phyloP scores from a whole-genome alignment of 1,140 invertebrate genomes.

The Chlorops oryzae region DNA sequence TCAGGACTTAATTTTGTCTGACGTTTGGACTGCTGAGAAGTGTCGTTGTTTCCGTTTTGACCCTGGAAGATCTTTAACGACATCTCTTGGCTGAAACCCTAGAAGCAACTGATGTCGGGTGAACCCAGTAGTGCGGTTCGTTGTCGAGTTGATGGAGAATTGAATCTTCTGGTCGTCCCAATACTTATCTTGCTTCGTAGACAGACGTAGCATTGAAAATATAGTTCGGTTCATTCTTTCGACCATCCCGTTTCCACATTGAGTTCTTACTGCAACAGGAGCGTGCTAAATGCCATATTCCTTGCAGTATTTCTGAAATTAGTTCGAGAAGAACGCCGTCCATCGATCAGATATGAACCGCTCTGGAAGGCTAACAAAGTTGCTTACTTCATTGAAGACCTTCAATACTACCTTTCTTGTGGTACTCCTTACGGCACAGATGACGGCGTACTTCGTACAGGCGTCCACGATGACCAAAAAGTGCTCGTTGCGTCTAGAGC shows the following conservation, averaged over 20 bases:
- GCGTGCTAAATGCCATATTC: slow-evolving; percentile 1
- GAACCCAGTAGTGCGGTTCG: neutral
- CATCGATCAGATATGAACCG: neutral
- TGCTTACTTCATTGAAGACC: too few relatives aligned
- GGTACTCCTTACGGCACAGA: too few relatives aligned
- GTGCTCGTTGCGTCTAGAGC: neutral
- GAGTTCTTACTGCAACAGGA: neutral
- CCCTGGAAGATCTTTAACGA: neutral
- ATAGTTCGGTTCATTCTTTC: slow-evolving; percentile 4
- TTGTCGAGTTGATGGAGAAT: slow-evolving; percentile 6
- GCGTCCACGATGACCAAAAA: slow-evolving; percentile 5
- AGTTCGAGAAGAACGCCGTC: neutral
- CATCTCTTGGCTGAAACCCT: too few relatives aligned
- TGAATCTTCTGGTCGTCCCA: slow-evolving; percentile 6
- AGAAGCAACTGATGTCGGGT: slow-evolving; percentile 3
- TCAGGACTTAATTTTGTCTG: too few relatives aligned
- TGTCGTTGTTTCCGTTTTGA: too few relatives aligned
- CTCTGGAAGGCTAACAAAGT: too few relatives aligned
- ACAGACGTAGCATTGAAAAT: slow-evolving; percentile 3
- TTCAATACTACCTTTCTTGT: too few relatives aligned
- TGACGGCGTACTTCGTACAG: neutral
- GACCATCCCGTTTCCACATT: neutral
- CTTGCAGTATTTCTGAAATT: neutral
- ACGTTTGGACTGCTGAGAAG: too few relatives aligned
- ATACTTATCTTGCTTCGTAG: too few relatives aligned